Percentiles rank a stretch among this genome's conserved stretches.
These are phyloP conservation scores for Spea bombifrons DNA, from an alignment of 2,113 vertebrate species.

Conservation along the genomic window DNA sequence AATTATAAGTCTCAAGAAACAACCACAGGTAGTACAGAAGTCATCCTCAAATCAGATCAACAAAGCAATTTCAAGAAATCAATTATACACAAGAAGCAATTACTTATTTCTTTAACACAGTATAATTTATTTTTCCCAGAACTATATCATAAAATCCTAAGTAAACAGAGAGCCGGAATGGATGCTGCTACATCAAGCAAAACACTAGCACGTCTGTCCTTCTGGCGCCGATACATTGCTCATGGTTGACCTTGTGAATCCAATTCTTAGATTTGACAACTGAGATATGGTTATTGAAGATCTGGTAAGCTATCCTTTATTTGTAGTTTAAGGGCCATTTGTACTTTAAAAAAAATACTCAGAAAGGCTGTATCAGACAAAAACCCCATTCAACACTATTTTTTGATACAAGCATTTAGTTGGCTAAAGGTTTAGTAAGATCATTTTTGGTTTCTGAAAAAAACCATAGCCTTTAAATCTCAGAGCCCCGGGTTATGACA, in stretches of 20 bases:
- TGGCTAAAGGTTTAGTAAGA: no score
- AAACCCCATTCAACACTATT: not conserved
- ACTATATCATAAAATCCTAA: constrained; percentile 48
- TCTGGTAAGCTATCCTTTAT: not conserved
- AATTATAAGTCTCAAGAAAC: constrained; percentile 51
- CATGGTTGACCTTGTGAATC: constrained; percentile 38
- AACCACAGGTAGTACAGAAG: constrained; percentile 56
- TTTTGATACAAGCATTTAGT: no score
- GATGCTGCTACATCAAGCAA: constrained; percentile 34
- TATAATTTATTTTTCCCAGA: constrained; percentile 62
- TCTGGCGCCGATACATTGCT: not conserved
- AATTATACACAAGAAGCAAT: constrained; percentile 66
- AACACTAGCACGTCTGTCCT: not conserved
- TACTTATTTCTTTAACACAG: constrained; percentile 63
- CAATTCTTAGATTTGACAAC: not conserved
- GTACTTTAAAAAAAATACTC: not conserved
- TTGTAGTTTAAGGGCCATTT: not conserved
- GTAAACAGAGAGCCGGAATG: constrained; percentile 47
- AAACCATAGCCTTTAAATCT: no score
- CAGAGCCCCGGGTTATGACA: no score
- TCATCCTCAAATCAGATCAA: constrained; percentile 62
- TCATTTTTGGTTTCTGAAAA: no score
- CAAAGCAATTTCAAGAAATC: constrained; percentile 63
- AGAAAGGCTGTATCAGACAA: not conserved
- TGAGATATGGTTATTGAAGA: not conserved